Evolutionary conservation across 1,140 invertebrate genomes (phyloP), one percentile per base, ranked within the genome.

Genomic region (Frieseomelitta varia): DNA sequence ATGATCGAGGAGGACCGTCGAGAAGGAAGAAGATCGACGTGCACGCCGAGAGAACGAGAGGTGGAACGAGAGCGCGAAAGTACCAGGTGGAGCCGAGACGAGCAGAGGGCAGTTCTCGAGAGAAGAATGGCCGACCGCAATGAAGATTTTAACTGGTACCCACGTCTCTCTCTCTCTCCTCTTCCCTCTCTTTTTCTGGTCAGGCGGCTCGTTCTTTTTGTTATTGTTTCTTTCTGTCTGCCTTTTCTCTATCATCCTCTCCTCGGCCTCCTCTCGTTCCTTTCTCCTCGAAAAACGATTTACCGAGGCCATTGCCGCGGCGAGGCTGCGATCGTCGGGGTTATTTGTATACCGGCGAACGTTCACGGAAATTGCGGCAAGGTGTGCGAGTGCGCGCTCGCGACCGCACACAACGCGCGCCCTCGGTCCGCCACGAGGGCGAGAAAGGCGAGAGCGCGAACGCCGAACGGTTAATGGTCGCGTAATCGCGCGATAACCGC

Each of bases 131-230:
- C 91, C 88, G 91, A 93, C 92, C 91, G 91, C 91, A 92, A 94
- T 94, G 92, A 93, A 93, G 91, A 93, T 94, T 94, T 94, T 94
- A 94, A 93, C 91, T 92, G 86, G 91, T 91, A 91, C 89, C 89
- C 87, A n/a, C 90, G 65, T 34, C 84, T 80, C 88, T 89, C 56
- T 84, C 82, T 77, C 27, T 8, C n/a, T 65, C 63, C 63, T 65
- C 19, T 55, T 55, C 53, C 17, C 53, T 55, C 53, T 55, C 53
- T 55, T 17, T 55, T 17, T 55, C 63, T 67, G 84, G 76, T 76
- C 80, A 76, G 84, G 73, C 80, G 81, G 72, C 39, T 88, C 82
- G 74, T 63, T 86, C 81, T 85, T 88, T 79, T 81, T 91, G 68
- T 85, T 86, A 85, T 85, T 85, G 81, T 90, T 86, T 88, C 80